These are phyloP conservation scores for Actinemys pallida DNA, from an alignment of 2,113 vertebrate genomes.

Conservation along the genomic window DNA sequence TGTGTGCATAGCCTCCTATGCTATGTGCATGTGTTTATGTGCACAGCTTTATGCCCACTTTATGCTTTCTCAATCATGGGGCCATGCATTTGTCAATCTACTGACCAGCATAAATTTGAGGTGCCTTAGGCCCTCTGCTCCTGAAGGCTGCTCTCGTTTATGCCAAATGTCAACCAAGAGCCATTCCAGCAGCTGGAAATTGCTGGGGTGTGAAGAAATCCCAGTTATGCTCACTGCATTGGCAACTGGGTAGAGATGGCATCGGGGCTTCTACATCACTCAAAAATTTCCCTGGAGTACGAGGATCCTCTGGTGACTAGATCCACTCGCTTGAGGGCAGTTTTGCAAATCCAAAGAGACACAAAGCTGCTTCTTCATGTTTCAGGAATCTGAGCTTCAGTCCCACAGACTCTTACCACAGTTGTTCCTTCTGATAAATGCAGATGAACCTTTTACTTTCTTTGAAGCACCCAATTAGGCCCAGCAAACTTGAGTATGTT, in stretches of 20 bases:
- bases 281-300: background rate
- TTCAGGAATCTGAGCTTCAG: background rate
- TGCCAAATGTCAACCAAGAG: background rate
- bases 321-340: background rate
- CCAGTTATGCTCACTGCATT: background rate
- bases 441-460: too few relatives aligned
- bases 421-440: too few relatives aligned
- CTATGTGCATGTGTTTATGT: background rate
- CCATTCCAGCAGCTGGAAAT: background rate
- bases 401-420: too few relatives aligned
- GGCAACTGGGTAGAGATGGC: background rate
- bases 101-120: background rate
- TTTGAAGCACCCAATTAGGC: too few relatives aligned
- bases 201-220: background rate
- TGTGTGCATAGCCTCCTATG: background rate
- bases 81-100: background rate
- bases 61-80: background rate
- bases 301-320: background rate
- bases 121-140: background rate
- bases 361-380: background rate
- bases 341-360: background rate
- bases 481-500: too few relatives aligned
- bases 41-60: background rate
- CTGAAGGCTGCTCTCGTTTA: constrained; percentile 34
- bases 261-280: background rate